Base-by-base conservation (phyloP, 2,113 vertebrate genomes). In the Oncorhynchus keta region DNA sequence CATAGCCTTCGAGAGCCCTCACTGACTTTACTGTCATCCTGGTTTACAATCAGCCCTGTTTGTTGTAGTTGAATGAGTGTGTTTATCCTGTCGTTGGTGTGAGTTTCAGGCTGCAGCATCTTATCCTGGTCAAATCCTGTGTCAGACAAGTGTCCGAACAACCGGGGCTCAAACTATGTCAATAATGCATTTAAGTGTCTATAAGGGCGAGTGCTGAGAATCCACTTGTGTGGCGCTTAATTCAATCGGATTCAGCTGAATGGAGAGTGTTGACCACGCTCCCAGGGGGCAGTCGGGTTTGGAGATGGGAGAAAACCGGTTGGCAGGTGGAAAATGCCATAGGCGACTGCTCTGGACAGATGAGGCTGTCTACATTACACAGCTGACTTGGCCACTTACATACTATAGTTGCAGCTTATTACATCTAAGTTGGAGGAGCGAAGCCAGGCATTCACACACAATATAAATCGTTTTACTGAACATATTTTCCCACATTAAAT, bases 211-310 rank as follows among this genome's bases (percentile, higher is more conserved):
- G 83, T 75, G 76, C 76, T 79, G 67, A 80, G 55, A 88, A 79
- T 79, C 79, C 79, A 82, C 81, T 89, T 84, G 72, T 72, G 78
- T 84, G 73, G 78, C 74, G 73, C 70, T 85, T 86, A 85, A 89
- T 88, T 90, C 79, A 83, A 83, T 89, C 81, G 74, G 75, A 78
- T 67, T 82, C 84, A 83, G 81, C 75, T 86, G 86, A 86, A 79
- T 80, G 75, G 78, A 45, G 55, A 81, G 75, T 69, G 79, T 75
- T 76, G 83, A 85, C 82, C 73, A 76, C 76, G 81, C 86, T 84
- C 76, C 76, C 61, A 61, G 79, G 79, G 78, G 82, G 78, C 70
- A 76, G 2, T 0, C 67, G 64, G 75, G 76, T 76, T 62, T 7
- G 7, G 59, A 62, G n/a, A 62, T 22, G 2, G n/a, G 59, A 62